Conservation (phyloP, 1,140 invertebrate genomes). For the Cepaea nemoralis region DNA sequence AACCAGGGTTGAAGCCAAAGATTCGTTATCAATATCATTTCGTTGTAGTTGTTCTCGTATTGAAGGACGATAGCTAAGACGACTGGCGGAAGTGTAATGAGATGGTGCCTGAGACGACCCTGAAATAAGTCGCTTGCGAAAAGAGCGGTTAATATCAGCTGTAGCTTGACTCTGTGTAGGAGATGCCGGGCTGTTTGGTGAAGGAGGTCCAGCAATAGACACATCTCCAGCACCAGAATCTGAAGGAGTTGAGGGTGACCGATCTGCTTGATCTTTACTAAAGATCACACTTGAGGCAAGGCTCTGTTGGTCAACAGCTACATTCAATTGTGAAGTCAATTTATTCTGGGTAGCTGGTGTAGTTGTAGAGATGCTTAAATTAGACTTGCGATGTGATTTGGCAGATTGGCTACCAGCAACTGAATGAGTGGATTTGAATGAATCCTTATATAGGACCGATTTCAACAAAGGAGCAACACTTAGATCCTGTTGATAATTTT, state of each 20-base stretch:
- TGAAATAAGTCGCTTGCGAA: conserved; percentile 11
- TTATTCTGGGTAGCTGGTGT: neutral
- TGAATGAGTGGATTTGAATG: conserved; percentile 18
- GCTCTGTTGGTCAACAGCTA: neutral
- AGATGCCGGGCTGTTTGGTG: neutral
- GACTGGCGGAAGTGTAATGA: conserved; percentile 13
- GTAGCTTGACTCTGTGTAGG: neutral
- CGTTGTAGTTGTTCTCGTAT: conserved; percentile 25
- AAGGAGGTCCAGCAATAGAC: neutral
- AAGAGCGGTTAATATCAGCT: neutral
- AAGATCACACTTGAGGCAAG: neutral
- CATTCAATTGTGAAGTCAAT: neutral
- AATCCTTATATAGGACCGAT: conserved; percentile 29
- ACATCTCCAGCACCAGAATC: neutral
- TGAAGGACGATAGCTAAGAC: neutral
- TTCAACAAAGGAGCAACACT: conserved; percentile 20
- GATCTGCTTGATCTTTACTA: neutral
- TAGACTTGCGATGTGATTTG: neutral
- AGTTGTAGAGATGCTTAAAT: neutral
- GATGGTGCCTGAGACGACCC: conserved; percentile 29
- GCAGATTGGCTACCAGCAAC: neutral
- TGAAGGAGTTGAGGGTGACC: neutral
- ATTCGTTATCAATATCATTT: conserved; percentile 35
- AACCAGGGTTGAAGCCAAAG: conserved; percentile 35
- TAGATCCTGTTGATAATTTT: neutral